Evolutionary conservation across 1,140 invertebrate genomes (phyloP), one percentile per base, ranked within the genome.

Genomic region (Caerostris extrusa): DNA sequence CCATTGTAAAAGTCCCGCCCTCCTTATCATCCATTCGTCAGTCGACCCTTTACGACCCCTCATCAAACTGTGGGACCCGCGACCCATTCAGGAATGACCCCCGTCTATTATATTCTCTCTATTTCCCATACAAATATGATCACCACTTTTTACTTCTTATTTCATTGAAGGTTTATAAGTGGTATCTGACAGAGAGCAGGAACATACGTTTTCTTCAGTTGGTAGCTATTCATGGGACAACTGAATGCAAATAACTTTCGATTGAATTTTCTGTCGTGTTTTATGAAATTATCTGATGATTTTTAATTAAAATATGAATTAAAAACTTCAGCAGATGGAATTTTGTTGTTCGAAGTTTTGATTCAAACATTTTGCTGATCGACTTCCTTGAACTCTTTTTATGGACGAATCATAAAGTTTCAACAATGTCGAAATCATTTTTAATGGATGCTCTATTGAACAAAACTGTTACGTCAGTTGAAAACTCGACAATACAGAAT

Each of bases 361-460:
- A 2, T 34, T 34, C 34, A 34, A 34, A 34, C 2, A 34, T 34
- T 34, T 34, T 34, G 34, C 34, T 34, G 34, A 34, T 34, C 34
- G 34, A 34, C 34, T 34, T 34, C 34, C 34, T 34, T 34, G 34
- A 34, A 34, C 34, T 34, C 34, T 34, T 34, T n/a, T 53, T 53
- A 77, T 50, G 50, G 3, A 77, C 10, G 34, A 77, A 77, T 50
- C 50, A 3, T 77, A 5, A 77, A 50, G 3, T 14, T 7, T 10
- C 60, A 77, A 64, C n/a, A 55, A 92, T 92, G 90, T 92, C 90
- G 19, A 92, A 85, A 67, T 92, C 90, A 10, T 92, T 92, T 67
- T 19, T 85, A 55, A 56, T 92, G 14, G 90, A 92, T 19, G 17
- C 90, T n/a, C 58, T 92, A 7, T 67, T 92, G 53, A 92, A 58